Conservation (phyloP, 2,888 invertebrate genomes). For the Drosophila ezoana region DNA sequence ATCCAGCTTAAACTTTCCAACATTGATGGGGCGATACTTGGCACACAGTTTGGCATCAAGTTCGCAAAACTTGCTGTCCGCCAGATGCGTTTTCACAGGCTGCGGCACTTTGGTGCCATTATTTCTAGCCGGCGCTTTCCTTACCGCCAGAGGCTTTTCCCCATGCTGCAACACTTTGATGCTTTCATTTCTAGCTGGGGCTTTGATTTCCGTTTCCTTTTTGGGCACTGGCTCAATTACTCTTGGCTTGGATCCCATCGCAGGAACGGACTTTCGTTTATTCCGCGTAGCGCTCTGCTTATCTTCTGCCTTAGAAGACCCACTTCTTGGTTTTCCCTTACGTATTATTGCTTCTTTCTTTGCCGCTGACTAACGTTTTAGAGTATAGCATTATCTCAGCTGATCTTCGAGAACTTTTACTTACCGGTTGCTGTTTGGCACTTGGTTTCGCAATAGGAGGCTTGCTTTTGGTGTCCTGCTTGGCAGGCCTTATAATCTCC, state of each 20-base stretch:
- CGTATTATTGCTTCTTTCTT: background rate
- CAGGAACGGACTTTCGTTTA: no score
- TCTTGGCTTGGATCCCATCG: background rate
- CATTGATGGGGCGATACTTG: background rate
- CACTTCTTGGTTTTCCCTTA: no score
- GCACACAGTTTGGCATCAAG: slow-evolving; percentile 13
- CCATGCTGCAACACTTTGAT: background rate
- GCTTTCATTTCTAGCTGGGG: background rate
- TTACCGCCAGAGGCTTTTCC: no score
- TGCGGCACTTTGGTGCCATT: background rate
- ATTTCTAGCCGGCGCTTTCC: background rate
- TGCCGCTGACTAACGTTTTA: background rate
- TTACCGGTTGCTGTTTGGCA: background rate
- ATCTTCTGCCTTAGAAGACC: no score
- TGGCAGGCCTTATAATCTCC: slow-evolving; percentile 1
- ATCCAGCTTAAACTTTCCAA: background rate
- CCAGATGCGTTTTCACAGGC: no score
- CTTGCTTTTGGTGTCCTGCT: background rate
- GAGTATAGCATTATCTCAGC: background rate
- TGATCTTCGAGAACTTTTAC: background rate
- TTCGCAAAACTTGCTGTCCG: background rate
- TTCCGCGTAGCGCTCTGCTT: no score
- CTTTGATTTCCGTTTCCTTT: background rate
- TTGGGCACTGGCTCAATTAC: background rate
- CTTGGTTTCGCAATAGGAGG: background rate